These are phyloP conservation scores for Celastrina argiolus DNA, from an alignment of 2,888 invertebrate species.

Conservation along the genomic window DNA sequence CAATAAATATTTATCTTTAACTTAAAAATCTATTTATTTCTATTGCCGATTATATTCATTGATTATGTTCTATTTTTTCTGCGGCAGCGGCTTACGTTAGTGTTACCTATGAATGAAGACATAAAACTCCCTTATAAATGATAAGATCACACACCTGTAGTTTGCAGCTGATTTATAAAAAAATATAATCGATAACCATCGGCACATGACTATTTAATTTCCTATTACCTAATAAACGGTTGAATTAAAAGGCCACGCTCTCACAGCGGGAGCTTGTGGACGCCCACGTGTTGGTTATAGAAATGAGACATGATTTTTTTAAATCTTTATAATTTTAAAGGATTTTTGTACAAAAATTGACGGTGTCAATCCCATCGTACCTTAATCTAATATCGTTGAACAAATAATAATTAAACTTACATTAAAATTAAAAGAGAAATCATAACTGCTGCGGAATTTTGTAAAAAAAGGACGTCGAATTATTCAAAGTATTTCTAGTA, in stretches of 20 bases:
- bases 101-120: slow-evolving; percentile 5
- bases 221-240: background rate
- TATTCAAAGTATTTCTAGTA: no score
- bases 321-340: no score
- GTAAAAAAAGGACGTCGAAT: no score
- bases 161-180: background rate
- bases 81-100: background rate
- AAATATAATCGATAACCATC: background rate
- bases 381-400: no score
- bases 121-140: background rate
- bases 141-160: slow-evolving; percentile 4
- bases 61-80: background rate
- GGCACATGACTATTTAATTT: background rate
- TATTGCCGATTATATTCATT: background rate
- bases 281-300: background rate
- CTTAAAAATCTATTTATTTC: background rate
- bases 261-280: background rate
- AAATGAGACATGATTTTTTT: background rate
- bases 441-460: background rate
- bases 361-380: no score
- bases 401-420: no score
- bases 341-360: no score
- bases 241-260: background rate
- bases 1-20: no score
- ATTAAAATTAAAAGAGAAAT: no score